Base-by-base conservation (phyloP, 2,113 vertebrate species). In the Mandrillus leucophaeus region DNA sequence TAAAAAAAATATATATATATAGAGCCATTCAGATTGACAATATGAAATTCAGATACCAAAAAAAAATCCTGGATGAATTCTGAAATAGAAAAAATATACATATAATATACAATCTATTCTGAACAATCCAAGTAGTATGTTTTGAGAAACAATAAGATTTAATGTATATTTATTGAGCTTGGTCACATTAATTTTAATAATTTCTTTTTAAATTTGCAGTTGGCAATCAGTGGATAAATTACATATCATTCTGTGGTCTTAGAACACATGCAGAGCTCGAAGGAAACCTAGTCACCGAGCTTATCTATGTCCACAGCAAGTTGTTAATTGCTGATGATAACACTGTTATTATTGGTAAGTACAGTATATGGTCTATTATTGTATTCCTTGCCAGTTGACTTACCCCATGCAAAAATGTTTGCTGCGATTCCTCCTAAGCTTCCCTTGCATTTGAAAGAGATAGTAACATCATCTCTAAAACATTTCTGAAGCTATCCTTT, bases 291-390 rank as follows among this genome's bases (percentile, higher is more conserved):
- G 99, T 99, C 93, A 99, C 99, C 0, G 99, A 99, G 98, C 99
- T 99, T 93, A 99, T 99, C 98, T 99, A 99, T 13, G 99, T 99
- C 86, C 99, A 99, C 98, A 99, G 99, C 99, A 99, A 99, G 98
- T 98, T 99, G 99, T 99, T 99, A 32, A 99, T 99, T 92, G 99
- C 98, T 1, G 99, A 99, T 92, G 99, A 99, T 98, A 99, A 99
- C 99, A 99, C 99, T 0, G 99, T 99, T 97, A 99, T 99, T 90
- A 99, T 99, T 0, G 99, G 99, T 99, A 98, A 99, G 99, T 76
- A 76, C 25, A 30, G 43, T 92, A 16, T 66, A 48, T n/a, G 23
- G 43, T 50, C 88, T 96, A 8, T 55, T 22, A 23, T 12, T 40
- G n/a, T 18, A 30, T 64, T 68, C 57, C 70, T 64, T 78, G 78